phyloP scores from a whole-genome alignment of 2,888 invertebrate genomes.

The Lithophane socia region DNA sequence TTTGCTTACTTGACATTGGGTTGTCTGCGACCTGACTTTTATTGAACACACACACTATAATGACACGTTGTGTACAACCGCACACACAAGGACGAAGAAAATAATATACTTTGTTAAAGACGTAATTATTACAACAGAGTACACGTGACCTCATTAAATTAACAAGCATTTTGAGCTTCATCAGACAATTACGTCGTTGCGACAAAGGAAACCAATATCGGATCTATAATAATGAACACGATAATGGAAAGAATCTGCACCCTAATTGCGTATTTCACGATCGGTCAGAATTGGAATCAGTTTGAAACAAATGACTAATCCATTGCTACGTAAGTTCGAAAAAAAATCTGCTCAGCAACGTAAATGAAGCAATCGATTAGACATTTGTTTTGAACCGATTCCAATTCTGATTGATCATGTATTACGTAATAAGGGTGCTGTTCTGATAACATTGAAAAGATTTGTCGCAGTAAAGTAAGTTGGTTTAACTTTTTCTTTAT shows the following conservation, averaged over 20 bases:
- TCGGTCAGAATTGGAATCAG: no score
- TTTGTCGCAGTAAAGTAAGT: neutral
- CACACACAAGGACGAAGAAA: neutral
- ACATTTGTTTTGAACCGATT: no score
- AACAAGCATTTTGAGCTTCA: constrained; percentile 31
- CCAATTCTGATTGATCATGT: no score
- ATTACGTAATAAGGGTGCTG: no score
- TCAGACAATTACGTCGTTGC: constrained; percentile 34
- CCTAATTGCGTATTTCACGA: no score
- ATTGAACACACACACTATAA: neutral
- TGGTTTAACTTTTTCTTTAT: neutral
- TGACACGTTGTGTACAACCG: neutral
- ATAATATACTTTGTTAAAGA: neutral
- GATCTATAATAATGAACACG: constrained; percentile 15
- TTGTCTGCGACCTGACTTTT: neutral
- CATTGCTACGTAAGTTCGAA: no score
- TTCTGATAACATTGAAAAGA: neutral
- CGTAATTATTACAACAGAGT: constrained; percentile 18
- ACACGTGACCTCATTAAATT: constrained; percentile 45
- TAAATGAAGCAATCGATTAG: no score
- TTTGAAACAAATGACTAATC: no score
- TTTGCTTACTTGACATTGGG: neutral
- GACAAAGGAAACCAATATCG: constrained; percentile 45
- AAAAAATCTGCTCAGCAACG: no score
- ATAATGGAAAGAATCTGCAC: constrained; percentile 15